Evolutionary conservation across 2,113 vertebrate genomes (phyloP), one percentile per base, ranked within the genome.

Genomic region (Irena cyanogastra): DNA sequence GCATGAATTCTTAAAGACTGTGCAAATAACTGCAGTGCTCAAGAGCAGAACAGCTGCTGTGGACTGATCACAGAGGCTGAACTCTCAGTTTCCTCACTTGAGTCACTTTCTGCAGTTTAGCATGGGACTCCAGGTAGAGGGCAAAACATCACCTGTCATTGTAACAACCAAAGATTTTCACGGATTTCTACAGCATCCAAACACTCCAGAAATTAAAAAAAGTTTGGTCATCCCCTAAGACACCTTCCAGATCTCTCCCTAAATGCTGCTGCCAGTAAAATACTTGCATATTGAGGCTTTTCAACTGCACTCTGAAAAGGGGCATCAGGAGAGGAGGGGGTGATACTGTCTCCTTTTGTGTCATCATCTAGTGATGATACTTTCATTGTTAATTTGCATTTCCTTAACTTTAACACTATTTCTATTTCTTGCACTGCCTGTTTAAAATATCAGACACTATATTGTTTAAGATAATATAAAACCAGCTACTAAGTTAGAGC

Each of bases 241-340:
- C 9, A 68, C 21, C 3, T 63, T 15, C 5, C 16, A 88, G n/a
- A 44, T 59, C 26, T 68, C 52, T 70, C 20, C 21, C 16, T 53
- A 49, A 83, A 65, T 21, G 14, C 22, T 60, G 14, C 45, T 57
- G 16, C 16, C 21, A 61, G 19, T 8, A 72, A 71, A 42, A 6
- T 9, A 47, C 33, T 77, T 74, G 3, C 42, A 50, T 3, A 45
- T 31, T 78, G 37, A 45, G 13, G 5, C 5, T 53, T 26, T 15
- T 70, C 35, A 61, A 13, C 6, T 35, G 9, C 11, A 28, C 24
- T 57, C 28, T 45, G 21, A 49, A 49, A 70, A 79, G 68, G 3
- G 6, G 1, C 2, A 42, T 24, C 9, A n/a, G 22, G 1, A 28
- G 2, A 72, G 8, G 3, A 26, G 10, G 0, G 2, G 13, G 12